Evolutionary conservation across 2,888 invertebrate genomes (phyloP).

Genomic region (Leistus spinibarbis): DNA sequence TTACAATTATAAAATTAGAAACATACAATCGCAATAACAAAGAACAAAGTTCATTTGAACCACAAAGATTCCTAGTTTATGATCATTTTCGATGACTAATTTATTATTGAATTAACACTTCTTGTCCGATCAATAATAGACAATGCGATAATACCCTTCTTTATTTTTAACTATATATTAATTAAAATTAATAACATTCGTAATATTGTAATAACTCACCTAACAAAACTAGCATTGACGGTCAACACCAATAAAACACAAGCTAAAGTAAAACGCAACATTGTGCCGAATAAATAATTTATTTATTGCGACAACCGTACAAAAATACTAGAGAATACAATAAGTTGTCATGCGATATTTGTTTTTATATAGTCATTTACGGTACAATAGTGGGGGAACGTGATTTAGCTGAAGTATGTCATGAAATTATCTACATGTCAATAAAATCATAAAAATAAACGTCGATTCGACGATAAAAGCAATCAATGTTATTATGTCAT

Average conservation of each 20-base stretch:
- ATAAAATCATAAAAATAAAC: neutral
- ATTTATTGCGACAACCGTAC: slow-evolving; percentile 22
- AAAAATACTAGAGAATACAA: slow-evolving; percentile 1
- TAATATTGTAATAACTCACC: too few species aligned
- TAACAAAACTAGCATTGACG: slow-evolving; percentile 45
- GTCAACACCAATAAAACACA: slow-evolving; percentile 40
- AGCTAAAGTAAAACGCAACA: slow-evolving; percentile 30
- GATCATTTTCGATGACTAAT: too few species aligned
- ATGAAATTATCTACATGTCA: neutral
- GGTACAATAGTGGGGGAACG: neutral
- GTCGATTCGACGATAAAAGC: neutral
- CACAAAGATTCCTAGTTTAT: too few species aligned
- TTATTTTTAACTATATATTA: too few species aligned
- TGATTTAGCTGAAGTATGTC: neutral
- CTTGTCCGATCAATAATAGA: too few species aligned
- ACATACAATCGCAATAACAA: too few species aligned
- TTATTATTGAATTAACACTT: too few species aligned
- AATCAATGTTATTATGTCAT: neutral
- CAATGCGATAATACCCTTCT: too few species aligned
- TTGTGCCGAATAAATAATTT: slow-evolving; percentile 17
- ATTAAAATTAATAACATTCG: neutral
- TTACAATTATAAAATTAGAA: too few species aligned
- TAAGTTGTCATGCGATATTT: slow-evolving; percentile 26
- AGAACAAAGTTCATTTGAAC: too few species aligned
- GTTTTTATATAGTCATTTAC: slow-evolving; percentile 19